Base-by-base conservation (phyloP, 1,140 invertebrate genomes). In the Drosophila subpulchrella region DNA sequence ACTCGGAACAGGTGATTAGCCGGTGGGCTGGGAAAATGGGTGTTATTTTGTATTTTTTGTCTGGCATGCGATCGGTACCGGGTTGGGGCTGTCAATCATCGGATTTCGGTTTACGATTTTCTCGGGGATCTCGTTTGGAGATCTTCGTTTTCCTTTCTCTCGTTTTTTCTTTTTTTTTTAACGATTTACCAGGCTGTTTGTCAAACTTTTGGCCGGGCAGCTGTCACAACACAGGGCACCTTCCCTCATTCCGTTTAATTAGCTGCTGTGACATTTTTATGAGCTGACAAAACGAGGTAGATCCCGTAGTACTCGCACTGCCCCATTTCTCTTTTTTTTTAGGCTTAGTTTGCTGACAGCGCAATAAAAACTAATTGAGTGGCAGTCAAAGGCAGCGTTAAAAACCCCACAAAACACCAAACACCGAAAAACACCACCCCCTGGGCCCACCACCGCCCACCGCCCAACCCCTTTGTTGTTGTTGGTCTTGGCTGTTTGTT, bases 341-440 rank as follows among this genome's bases (percentile, higher is more conserved):
- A 59, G 54, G 38, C 53, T 36, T 54, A 77, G 57, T 56, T 65
- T 86, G 75, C 65, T 86, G 83, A 84, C 81, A 89, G 77, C 67
- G 84, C 77, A 89, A 89, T 89, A 89, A 88, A 88, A 88, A 88
- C 78, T 83, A 90, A 89, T 81, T 89, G 84, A 89, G 72, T 78
- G 68, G 76, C 76, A 84, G 80, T 76, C 75, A 65, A 74, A 60
- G 68, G 60, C 57, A 47, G 39, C 42, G 30, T 2, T 30, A 17
- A 51, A 34, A 10, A 32, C 48, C 27, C 8, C 42, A 38, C 36
- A 59, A 50, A 7, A 38, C 36, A 41, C 15, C 50, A 58, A 42
- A 17, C 27, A 27, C 27, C 27, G 3, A 11, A 17, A 30, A 20
- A 42, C 38, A 39, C 38, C 38, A 39, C 38, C 38, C 38, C 11